A percentile compares a stretch with the other conserved stretches of the same genome.
These are phyloP conservation scores for Tiliqua scincoides DNA, from an alignment of 2,113 vertebrate genomes.

Conservation along the genomic window DNA sequence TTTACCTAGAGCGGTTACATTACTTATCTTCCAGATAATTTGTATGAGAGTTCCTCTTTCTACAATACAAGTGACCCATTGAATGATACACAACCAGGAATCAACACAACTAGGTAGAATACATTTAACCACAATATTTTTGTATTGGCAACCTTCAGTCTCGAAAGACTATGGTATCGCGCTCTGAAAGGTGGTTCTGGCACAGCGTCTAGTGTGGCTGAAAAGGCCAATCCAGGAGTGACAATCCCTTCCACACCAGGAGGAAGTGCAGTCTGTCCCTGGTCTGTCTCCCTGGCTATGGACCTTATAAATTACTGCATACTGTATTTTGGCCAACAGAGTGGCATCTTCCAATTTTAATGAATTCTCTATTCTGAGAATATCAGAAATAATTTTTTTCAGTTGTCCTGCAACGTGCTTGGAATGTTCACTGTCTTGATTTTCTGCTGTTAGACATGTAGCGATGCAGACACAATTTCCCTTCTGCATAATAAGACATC, in stretches of 20 bases:
- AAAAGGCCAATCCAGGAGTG: too few species aligned
- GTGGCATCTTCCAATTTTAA: too few species aligned
- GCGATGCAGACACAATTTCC: neutral
- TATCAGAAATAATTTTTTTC: neutral
- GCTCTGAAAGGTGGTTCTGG: too few species aligned
- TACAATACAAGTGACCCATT: neutral
- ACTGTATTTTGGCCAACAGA: neutral
- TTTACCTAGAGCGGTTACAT: neutral
- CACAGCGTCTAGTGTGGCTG: neutral
- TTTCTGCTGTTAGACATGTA: too few species aligned
- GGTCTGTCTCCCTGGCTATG: too few species aligned
- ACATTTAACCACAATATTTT: neutral
- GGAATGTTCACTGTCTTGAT: neutral
- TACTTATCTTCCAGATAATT: neutral
- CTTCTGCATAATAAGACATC: neutral
- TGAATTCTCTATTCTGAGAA: too few species aligned
- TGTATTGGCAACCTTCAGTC: too few species aligned
- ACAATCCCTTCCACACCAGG: too few species aligned
- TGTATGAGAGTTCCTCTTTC: neutral
- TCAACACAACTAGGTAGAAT: neutral
- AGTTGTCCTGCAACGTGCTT: neutral
- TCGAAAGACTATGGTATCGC: too few species aligned
- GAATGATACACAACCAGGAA: neutral
- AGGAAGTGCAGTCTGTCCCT: too few species aligned
- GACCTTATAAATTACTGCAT: too few species aligned